Percentiles rank a stretch among this genome's conserved stretches.
phyloP scores from a whole-genome alignment of 2,113 vertebrate species.

The Tautogolabrus adspersus region DNA sequence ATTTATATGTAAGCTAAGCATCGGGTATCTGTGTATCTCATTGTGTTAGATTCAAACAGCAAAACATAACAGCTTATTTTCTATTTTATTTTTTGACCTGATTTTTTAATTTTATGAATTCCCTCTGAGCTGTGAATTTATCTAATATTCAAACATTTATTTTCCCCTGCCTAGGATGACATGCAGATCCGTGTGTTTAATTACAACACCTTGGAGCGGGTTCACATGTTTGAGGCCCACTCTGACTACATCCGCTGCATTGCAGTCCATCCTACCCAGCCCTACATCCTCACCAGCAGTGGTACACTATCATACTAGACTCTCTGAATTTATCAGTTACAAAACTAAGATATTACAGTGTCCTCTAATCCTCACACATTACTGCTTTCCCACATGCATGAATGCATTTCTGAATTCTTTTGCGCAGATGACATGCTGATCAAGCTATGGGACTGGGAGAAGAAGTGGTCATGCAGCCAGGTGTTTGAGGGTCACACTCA shows the following conservation, averaged over 20 bases:
- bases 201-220: slow-evolving; percentile 97
- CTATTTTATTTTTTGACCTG: too few relatives aligned
- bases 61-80: neutral
- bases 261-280: slow-evolving; percentile 96
- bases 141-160: neutral
- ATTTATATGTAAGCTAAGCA: neutral
- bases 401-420: slow-evolving; percentile 35
- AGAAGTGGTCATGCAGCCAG: slow-evolving; percentile 98
- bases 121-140: neutral
- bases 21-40: neutral
- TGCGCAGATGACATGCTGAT: slow-evolving; percentile 97
- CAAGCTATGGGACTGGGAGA: slow-evolving; percentile 99
- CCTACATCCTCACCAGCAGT: slow-evolving; percentile 98
- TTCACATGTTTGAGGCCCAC: slow-evolving; percentile 99
- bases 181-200: slow-evolving; percentile 99
- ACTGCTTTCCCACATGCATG: slow-evolving; percentile 26
- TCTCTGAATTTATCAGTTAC: neutral
- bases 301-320: slow-evolving; percentile 80
- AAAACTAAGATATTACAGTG: neutral
- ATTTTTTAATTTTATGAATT: too few relatives aligned
- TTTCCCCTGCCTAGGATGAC: slow-evolving; percentile 87
- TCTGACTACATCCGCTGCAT: slow-evolving; percentile 99
- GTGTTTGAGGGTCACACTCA: slow-evolving; percentile 99
- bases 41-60: neutral
- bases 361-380: slow-evolving; percentile 7